Evolutionary conservation across 2,797 vertebrate genomes (phyloP).

Genomic region (Philypnodon macrostomus): DNA sequence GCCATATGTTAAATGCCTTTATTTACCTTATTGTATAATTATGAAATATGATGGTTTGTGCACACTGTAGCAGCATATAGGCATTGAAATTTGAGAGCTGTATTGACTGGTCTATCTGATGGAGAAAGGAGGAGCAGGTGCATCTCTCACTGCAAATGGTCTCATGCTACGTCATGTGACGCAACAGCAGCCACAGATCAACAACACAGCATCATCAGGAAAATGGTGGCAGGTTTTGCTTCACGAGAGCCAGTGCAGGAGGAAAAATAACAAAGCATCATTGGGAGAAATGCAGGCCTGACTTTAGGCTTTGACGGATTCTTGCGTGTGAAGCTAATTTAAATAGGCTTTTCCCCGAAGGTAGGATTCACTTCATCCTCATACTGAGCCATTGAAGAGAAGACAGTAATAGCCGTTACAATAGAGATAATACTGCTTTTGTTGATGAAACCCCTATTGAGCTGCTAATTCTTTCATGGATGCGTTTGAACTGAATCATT

Average conservation of each 20-base stretch:
- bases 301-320: constrained; percentile 23
- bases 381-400: constrained; percentile 30
- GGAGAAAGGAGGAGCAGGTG: constrained; percentile 61
- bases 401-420: constrained; percentile 11
- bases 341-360: constrained; percentile 51
- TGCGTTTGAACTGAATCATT: constrained; percentile 11
- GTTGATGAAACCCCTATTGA: constrained; percentile 1
- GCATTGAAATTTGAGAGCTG: too few species aligned
- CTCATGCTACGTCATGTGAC: constrained; percentile 66
- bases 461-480: constrained; percentile 30
- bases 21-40: too few species aligned
- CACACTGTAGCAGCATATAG: too few species aligned
- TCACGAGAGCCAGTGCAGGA: constrained; percentile 45
- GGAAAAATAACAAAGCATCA: constrained; percentile 36
- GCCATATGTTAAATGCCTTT: too few species aligned
- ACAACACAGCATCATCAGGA: constrained; percentile 77
- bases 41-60: too few species aligned
- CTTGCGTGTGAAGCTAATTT: constrained; percentile 27
- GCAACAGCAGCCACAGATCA: constrained; percentile 61
- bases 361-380: constrained; percentile 61
- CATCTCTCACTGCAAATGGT: constrained; percentile 65
- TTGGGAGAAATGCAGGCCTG: constrained; percentile 33
- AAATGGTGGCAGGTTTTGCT: constrained; percentile 71
- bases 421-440: constrained; percentile 33
- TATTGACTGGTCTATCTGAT: not conserved